Conservation (phyloP, 1,140 invertebrate genomes). For the Hypsibius dujardini region DNA sequence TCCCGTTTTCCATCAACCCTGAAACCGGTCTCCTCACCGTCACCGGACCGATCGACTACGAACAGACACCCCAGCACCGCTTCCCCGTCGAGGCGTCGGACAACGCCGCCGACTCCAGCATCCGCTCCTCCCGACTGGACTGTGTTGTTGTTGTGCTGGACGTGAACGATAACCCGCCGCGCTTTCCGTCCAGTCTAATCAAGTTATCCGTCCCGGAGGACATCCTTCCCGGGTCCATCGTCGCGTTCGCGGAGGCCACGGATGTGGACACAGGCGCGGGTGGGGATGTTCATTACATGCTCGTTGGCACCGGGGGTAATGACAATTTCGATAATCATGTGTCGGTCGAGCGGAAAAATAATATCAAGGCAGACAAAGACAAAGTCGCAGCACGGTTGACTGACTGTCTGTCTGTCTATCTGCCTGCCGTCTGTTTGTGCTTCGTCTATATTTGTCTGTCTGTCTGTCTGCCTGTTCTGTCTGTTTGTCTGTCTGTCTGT, state of each 20-base stretch:
- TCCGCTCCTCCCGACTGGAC: not conserved
- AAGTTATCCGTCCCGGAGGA: slow-evolving; percentile 10
- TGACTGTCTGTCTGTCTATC: too few species aligned
- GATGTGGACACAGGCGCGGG: not conserved
- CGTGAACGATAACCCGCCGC: not conserved
- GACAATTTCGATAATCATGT: not conserved
- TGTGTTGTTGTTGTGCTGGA: not conserved
- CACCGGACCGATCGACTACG: slow-evolving; percentile 56
- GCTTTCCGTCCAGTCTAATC: slow-evolving; percentile 10
- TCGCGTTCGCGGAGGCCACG: not conserved
- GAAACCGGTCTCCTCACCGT: slow-evolving; percentile 56
- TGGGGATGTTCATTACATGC: not conserved
- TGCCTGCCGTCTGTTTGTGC: too few species aligned
- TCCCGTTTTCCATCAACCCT: slow-evolving; percentile 63
- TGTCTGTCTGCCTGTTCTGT: too few species aligned
- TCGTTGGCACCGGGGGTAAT: not conserved
- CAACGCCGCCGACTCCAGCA: not conserved
- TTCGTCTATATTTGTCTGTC: too few species aligned
- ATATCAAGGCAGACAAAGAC: not conserved
- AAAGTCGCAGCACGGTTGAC: too few species aligned
- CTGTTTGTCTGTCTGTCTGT: too few species aligned
- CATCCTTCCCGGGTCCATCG: not conserved
- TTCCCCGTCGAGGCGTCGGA: not conserved
- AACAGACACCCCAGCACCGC: slow-evolving; percentile 61
- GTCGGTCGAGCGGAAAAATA: not conserved